These are phyloP conservation scores for Mastacembelus armatus DNA, from an alignment of 2,797 vertebrate genomes.

Conservation along the genomic window DNA sequence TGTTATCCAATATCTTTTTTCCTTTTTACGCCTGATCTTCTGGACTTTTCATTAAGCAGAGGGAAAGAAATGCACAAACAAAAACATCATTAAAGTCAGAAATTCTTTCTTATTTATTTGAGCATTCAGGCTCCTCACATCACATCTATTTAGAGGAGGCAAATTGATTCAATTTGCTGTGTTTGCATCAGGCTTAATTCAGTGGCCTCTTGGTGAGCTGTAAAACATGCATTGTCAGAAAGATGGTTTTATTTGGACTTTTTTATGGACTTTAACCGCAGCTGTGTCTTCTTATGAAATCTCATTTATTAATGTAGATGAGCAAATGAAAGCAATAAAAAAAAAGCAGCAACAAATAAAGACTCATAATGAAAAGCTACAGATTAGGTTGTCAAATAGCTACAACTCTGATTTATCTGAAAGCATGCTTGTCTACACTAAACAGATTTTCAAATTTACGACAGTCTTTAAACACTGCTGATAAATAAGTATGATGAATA, in stretches of 20 bases:
- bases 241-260: constrained; percentile 52
- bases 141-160: constrained; percentile 79
- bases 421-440: constrained; percentile 44
- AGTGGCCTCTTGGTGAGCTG: constrained; percentile 69
- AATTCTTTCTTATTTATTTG: constrained; percentile 73
- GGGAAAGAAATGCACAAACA: constrained; percentile 59
- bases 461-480: constrained; percentile 3
- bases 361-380: constrained; percentile 59
- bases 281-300: constrained; percentile 63
- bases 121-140: constrained; percentile 65
- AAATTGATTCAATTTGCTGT: constrained; percentile 84
- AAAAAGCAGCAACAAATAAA: constrained; percentile 38
- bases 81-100: constrained; percentile 76
- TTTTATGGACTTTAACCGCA: constrained; percentile 46
- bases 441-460: constrained; percentile 33
- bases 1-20: constrained; percentile 69
- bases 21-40: constrained; percentile 60
- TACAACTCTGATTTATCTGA: constrained; percentile 43
- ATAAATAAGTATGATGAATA: constrained; percentile 24
- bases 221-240: constrained; percentile 56
- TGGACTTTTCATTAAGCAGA: constrained; percentile 67
- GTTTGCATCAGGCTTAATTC: constrained; percentile 79
- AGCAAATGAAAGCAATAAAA: constrained; percentile 50
- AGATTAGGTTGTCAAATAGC: constrained; percentile 63
- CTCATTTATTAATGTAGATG: constrained; percentile 74